Evolutionary conservation across 2,797 vertebrate species (phyloP), one percentile per base, ranked within the genome.

Genomic region (Sitta carolinensis): DNA sequence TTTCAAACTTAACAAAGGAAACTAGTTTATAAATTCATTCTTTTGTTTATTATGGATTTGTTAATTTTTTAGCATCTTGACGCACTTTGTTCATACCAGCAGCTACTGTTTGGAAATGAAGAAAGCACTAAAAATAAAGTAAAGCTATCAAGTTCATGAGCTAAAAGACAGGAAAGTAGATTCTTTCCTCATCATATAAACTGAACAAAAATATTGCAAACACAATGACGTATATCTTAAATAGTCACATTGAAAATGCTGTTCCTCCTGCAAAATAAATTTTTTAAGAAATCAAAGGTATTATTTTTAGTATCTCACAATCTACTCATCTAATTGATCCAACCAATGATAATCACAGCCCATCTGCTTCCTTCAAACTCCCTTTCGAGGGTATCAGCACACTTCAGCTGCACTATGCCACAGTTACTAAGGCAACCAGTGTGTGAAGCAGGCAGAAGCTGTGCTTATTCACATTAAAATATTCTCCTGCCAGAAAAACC

Each of bases 351-450:
- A 50, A 90, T 79, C 69, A 76, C 25, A 52, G 63, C 40, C 74
- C 83, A 72, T 84, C 57, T 94, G 80, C 43, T 94, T 88, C 69
- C 90, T 89, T 75, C 66, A 51, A 61, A 68, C 45, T 66, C 43
- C 48, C 26, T 79, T 80, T 52, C 18, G 62, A 55, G 67, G 16
- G 32, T 81, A 88, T 59, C 58, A 66, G 32, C 73, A 54, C 73
- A 78, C 50, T 85, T 94, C 62, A 88, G 87, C 70, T 75, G 66
- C 58, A 69, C 66, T 42, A 32, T 38, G 62, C 40, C 5, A 4
- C 50, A 68, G 95, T 95, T 94, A 67, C 95, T 90, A 94, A 66
- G 89, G 87, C 85, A 94, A 96, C 96, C n/a, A 69, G 29, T 30
- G 36, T 17, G 23, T 73, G 77, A 78, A 90, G 36, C 29, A 55